Base-by-base conservation (phyloP, 2,797 vertebrate species). In the Aeoliscus strigatus region DNA sequence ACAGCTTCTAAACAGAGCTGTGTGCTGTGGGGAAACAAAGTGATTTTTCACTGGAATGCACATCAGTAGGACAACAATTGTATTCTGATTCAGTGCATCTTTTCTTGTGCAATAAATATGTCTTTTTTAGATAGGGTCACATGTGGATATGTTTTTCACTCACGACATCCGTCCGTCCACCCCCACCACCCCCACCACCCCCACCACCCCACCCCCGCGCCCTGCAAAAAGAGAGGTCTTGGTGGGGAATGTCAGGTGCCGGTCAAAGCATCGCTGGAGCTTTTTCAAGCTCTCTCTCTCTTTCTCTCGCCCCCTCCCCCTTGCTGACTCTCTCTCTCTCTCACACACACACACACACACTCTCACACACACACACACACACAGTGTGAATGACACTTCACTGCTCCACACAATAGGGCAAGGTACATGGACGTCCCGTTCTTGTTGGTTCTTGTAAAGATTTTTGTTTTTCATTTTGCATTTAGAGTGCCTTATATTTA, bases 401-500 rank as follows among this genome's bases (percentile, higher is more conserved):
- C 75, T 37, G 23, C 56, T 71, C 45, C 66, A 63, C 69, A 49
- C 67, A 60, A 73, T 81, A 83, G 79, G 75, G 78, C 75, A 82
- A 84, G 53, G 80, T 84, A 83, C 72, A 77, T 75, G 81, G 78
- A 81, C 68, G 9, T 77, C 77, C 65, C 66, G 51, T 73, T 77
- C 68, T 70, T 28, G 54, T 69, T n/a, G 52, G 51, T 81, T 77
- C 75, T 72, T 61, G 45, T 40, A 69, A 54, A 54, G 42, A 38
- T 37, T 88, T 89, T 88, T 82, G 63, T 51, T 89, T 89, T 87
- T 87, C 67, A 76, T 91, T 94, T 92, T 89, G 87, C 93, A 96
- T 98, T 94, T 98, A 98, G 92, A 98, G 95, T 98, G 95, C 95
- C 95, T 98, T 98, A 98, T 96, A 97, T 94, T 95, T 93, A 93